Evolutionary conservation across 2,888 invertebrate species (phyloP), one percentile per base, ranked within the genome.

Genomic region (Priocnemis perturbator): DNA sequence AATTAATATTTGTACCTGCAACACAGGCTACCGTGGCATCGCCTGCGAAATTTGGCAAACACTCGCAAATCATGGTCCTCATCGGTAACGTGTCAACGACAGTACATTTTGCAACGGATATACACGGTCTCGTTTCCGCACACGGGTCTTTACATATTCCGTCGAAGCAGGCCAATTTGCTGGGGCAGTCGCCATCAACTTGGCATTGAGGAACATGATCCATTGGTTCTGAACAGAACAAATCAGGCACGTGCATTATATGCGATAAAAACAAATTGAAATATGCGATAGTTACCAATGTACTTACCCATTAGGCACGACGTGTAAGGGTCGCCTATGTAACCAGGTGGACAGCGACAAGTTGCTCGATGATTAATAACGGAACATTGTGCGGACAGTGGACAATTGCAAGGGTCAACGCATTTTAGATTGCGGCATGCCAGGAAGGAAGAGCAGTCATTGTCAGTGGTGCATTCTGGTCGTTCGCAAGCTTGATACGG

Each of bases 61-160:
- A 97, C 85, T 95, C 93, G 87, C 97, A 97, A 69, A 95, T 93
- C 93, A 97, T 95, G 7, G 96, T 96, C 79, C 97, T 92, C 89
- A 96, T 92, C 5, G 97, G 97, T 74, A 97, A 89, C 0, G 96
- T 96, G 84, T 97, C 95, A 23, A 96, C 93, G 11, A 97, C 97
- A 9, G 93, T 92, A 86, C 97, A 97, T 77, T 94, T 92, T 0
- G 97, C 96, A 85, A 95, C 94, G 47, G 90, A 86, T 17, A 96
- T 96, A 84, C 96, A 97, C 0, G 97, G 96, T 84, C 92, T 92
- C 0, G 94, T 94, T 69, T 93, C 92, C 5, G 90, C 86, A 86
- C 97, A 97, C 0, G 97, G 96, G 86, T 96, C 95, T 83, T 92
- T 93, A 85, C 97, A 97, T 75, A 91, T 90, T 56, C 94, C 94